These are phyloP conservation scores for Drosophila nr. medialis DNA, from an alignment of 2,888 invertebrate species.

Conservation along the genomic window DNA sequence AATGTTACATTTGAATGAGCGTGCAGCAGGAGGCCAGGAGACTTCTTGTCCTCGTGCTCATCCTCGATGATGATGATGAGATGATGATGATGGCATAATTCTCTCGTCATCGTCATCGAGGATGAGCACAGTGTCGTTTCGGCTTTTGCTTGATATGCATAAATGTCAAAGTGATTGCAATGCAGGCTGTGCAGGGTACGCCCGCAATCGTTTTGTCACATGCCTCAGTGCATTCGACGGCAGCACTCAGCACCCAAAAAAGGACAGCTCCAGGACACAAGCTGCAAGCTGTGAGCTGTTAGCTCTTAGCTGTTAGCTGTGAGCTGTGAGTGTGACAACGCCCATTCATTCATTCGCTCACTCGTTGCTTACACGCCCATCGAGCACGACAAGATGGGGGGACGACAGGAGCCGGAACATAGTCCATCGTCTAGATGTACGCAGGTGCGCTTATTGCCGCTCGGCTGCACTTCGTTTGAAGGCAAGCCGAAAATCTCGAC, in stretches of 20 bases:
- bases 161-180: slow-evolving; percentile 84
- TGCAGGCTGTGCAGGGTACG: slow-evolving; percentile 46
- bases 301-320: slow-evolving; percentile 28
- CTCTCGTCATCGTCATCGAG: too few species aligned
- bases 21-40: slow-evolving; percentile 10
- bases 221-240: slow-evolving; percentile 73
- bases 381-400: slow-evolving; percentile 68
- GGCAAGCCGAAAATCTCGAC: slow-evolving; percentile 75
- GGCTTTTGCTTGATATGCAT: slow-evolving; percentile 81
- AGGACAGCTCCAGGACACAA: slow-evolving; percentile 50
- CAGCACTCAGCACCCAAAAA: slow-evolving; percentile 41
- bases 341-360: slow-evolving; percentile 76
- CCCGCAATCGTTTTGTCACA: slow-evolving; percentile 81
- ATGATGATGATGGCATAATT: slow-evolving; percentile 31
- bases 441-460: slow-evolving; percentile 83
- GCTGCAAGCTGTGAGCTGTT: slow-evolving; percentile 33
- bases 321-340: slow-evolving; percentile 71
- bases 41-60: not conserved
- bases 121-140: slow-evolving; percentile 35
- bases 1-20: slow-evolving; percentile 79
- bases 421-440: slow-evolving; percentile 72
- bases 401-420: slow-evolving; percentile 19
- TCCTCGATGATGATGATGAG: slow-evolving; percentile 18
- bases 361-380: slow-evolving; percentile 81
- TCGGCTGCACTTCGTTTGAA: slow-evolving; percentile 80